These are phyloP conservation scores for Nyctereutes procyonoides DNA, from an alignment of 2,113 vertebrate species.

Conservation along the genomic window DNA sequence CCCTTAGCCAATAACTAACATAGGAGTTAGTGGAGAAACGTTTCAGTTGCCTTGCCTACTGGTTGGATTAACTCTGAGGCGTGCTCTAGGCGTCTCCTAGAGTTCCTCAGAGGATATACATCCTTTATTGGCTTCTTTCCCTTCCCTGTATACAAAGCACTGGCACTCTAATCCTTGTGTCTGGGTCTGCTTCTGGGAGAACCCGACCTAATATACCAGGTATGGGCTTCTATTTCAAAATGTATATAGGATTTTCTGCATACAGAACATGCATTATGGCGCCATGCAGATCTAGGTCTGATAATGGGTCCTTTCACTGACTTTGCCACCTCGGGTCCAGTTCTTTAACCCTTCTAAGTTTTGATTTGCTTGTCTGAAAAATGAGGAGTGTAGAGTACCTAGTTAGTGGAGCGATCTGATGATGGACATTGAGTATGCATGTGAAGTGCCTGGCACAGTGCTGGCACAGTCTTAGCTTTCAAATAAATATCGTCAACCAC, in stretches of 20 bases:
- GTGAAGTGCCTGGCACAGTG: not conserved
- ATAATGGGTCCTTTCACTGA: not conserved
- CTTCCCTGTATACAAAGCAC: not conserved
- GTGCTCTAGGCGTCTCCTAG: not conserved
- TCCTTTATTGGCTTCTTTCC: not conserved
- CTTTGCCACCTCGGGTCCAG: not conserved
- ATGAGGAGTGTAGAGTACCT: not conserved
- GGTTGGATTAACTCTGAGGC: not conserved
- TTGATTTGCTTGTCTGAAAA: constrained; percentile 18
- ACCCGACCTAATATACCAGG: not conserved
- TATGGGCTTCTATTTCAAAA: constrained; percentile 56
- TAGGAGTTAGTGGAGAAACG: not conserved
- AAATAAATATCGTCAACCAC: not conserved
- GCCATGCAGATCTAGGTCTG: not conserved
- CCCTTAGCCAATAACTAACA: not conserved
- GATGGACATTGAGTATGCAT: not conserved
- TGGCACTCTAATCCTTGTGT: constrained; percentile 24
- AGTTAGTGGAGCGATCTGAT: not conserved
- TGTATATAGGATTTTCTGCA: constrained; percentile 5
- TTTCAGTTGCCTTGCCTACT: not conserved
- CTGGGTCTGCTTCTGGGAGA: not conserved
- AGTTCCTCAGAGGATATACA: not conserved
- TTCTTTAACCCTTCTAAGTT: not conserved
- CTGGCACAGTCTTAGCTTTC: constrained; percentile 11
- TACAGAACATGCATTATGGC: not conserved